Evolutionary conservation across 2,888 invertebrate genomes (phyloP), one percentile per base, ranked within the genome.

Genomic region (Leptogaster cylindrica): DNA sequence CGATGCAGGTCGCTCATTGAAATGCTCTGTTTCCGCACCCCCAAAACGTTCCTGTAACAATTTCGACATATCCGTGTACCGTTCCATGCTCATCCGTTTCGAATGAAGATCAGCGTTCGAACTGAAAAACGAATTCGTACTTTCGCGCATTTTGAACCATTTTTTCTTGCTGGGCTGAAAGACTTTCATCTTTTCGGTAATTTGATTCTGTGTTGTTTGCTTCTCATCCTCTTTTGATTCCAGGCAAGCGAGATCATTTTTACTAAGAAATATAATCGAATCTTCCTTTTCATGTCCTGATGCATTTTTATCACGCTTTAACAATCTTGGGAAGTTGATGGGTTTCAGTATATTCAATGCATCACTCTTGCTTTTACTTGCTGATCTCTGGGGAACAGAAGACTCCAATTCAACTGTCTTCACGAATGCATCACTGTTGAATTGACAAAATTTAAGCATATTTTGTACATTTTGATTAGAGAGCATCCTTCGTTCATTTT

Each of bases 1-100:
- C 2, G 72, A 73, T 27, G 39, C 67, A 28, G 68, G 68, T 14
- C 69, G 44, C 4, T 65, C 63, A 25, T n/a, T 16, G 7, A 23
- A 23, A 18, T 12, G n/a, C 18, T 41, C n/a, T 5, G 16, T 28
- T 10, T 72, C 51, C 27, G 74, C 73, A 48, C 77, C 83, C 1
- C 88, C 87, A 70, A 89, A 88, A 73, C 85, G 84, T 72, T 89
- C 88, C 76, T 88, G 88, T 70, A 89, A 84, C 67, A 89, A 79
- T 75, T 88, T 88, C 3, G 88, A 85, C 88, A 89, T 88, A 72
- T 89, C 89, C 76, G 88, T 88, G 71, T 89, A 89, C 50, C 89
- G 82, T 74, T 89, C 88, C 77, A 89, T 88, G 69, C 88, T 88
- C 78, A 87, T 86, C 71, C 87, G 86, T 75, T 88, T 88, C 68